Evolutionary conservation across 2,113 vertebrate species (phyloP), one percentile per base, ranked within the genome.

Genomic region (Muscicapa adusta): DNA sequence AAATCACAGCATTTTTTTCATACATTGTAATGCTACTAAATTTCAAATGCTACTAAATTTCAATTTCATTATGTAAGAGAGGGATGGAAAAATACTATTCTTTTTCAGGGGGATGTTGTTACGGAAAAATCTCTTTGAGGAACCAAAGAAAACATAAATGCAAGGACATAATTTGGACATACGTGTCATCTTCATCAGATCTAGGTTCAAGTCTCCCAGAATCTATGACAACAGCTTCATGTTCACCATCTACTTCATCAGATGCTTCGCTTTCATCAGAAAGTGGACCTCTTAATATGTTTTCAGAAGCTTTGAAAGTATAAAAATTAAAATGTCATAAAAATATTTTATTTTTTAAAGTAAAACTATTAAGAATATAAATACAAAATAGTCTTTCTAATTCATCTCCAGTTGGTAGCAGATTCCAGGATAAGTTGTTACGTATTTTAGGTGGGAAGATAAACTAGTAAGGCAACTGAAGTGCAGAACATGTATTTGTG

Each of bases 141-240:
- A 86, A 86, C 10, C 17, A 60, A 82, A 80, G 62, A 25, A 84
- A 43, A 50, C 12, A 38, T 20, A 88, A 74, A 63, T 12, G 40
- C 6, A 58, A 67, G 36, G 16, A 63, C 22, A 40, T 80, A 3
- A 63, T 78, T 80, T 72, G 79, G 60, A 98, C 99, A 70, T 97
- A 99, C 99, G 99, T 99, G 97, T 99, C 99, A 60, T 99, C 99
- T 20, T 99, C 99, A 70, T 99, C 99, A 60, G 98, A 98, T 89
- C 98, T 96, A 36, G 98, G 97, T 89, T 98, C 98, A 34, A 98
- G 91, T 36, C 98, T 98, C 83, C 98, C 97, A 63, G 97, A 94
- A 71, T 99, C 98, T 29, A 89, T 18, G 14, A n/a, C 16, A 89
- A 97, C 17, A 48, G 92, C 94, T 60, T 95, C 97, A 13, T 93